Conservation (phyloP, 1,140 invertebrate species). For the Apis cerana region DNA sequence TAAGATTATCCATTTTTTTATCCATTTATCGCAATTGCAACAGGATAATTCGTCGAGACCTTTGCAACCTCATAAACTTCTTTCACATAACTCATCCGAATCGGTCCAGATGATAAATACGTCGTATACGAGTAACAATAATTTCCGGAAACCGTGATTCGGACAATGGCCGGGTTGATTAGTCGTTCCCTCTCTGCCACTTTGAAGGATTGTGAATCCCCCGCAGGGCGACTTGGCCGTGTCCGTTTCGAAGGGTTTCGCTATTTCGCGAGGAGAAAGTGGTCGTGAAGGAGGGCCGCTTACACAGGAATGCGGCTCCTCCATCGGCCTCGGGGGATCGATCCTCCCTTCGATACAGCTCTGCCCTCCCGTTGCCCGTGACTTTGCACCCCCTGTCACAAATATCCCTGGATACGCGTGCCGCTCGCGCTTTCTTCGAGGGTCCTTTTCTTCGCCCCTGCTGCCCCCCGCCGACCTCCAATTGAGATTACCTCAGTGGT, state of each 20-base stretch:
- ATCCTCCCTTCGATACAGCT: conserved; percentile 48
- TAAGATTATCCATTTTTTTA: too few relatives aligned
- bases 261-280: conserved; percentile 47
- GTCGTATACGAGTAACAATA: conserved; percentile 10
- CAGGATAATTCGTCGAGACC: too few relatives aligned
- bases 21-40: too few relatives aligned
- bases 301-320: conserved; percentile 57
- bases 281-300: conserved; percentile 52
- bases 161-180: conserved; percentile 42
- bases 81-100: too few relatives aligned
- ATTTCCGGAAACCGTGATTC: conserved; percentile 21
- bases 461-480: not conserved
- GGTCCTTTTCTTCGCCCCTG: conserved; percentile 40
- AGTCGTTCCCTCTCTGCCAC: conserved; percentile 15
- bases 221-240: conserved; percentile 5
- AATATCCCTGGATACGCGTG: conserved; percentile 49
- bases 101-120: too few relatives aligned
- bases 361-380: conserved; percentile 37
- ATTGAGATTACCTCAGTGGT: conserved; percentile 37
- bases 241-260: conserved; percentile 40
- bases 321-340: conserved; percentile 57
- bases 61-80: too few relatives aligned
- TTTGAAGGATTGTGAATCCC: conserved; percentile 27
- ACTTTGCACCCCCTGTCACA: conserved; percentile 52
- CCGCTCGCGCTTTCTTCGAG: conserved; percentile 25